Evolutionary conservation across 2,797 vertebrate species (phyloP).

Genomic region (Girardinus metallicus): DNA sequence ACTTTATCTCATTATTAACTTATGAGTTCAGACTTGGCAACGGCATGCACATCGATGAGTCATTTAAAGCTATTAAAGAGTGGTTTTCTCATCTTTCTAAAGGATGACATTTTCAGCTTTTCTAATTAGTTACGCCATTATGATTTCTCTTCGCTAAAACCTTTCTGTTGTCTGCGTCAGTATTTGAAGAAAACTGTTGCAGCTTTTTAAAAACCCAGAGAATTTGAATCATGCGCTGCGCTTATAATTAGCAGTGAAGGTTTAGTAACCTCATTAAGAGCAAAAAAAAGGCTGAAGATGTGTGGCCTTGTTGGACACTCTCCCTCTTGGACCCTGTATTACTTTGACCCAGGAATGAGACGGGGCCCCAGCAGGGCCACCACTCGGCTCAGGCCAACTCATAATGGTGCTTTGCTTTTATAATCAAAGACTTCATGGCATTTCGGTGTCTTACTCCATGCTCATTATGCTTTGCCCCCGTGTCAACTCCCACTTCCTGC

Average conservation of each 20-base stretch:
- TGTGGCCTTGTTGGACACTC: constrained; percentile 25
- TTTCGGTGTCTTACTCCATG: constrained; percentile 32
- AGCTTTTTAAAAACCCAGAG: constrained; percentile 21
- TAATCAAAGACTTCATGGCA: constrained; percentile 51
- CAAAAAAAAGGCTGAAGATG: constrained; percentile 31
- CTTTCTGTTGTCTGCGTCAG: constrained; percentile 22
- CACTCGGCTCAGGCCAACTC: constrained; percentile 23
- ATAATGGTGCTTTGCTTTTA: constrained; percentile 34
- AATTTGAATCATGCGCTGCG: constrained; percentile 29
- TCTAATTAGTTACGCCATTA: constrained; percentile 2
- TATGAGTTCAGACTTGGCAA: constrained; percentile 16
- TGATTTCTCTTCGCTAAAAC: neutral
- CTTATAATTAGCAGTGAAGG: constrained; percentile 58
- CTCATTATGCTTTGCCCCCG: constrained; percentile 22
- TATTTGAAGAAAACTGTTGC: constrained; percentile 22
- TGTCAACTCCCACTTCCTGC: neutral
- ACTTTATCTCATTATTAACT: constrained; percentile 25
- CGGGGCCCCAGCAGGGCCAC: constrained; percentile 20
- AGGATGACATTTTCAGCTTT: constrained; percentile 9
- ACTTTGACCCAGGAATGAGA: constrained; percentile 42
- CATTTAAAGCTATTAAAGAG: neutral
- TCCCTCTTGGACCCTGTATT: constrained; percentile 37
- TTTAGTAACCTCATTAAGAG: constrained; percentile 52
- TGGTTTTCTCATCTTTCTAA: constrained; percentile 7
- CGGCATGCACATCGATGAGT: constrained; percentile 4